Evolutionary conservation across 1,140 invertebrate species (phyloP).

Genomic region (Drosophila lowei): DNA sequence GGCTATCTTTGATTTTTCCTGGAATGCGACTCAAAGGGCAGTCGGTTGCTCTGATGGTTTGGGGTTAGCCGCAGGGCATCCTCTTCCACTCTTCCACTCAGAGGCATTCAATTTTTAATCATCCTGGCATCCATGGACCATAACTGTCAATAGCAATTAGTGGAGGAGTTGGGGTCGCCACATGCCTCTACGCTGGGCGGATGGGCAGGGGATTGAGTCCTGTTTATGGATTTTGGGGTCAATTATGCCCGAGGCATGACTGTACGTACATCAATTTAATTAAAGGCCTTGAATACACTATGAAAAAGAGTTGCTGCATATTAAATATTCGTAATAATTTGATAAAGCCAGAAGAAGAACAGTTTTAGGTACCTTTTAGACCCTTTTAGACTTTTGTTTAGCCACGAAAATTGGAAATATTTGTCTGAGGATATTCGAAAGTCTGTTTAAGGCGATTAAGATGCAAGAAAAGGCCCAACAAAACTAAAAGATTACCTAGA

Average conservation of each 20-base stretch:
- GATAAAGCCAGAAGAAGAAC: too few relatives aligned
- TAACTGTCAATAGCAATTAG: conserved; percentile 72
- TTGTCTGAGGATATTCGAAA: too few relatives aligned
- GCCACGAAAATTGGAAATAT: too few relatives aligned
- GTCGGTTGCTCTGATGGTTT: conserved; percentile 42
- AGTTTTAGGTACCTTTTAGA: too few relatives aligned
- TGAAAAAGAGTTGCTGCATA: too few relatives aligned
- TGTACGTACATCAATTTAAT: conserved; percentile 58
- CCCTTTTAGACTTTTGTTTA: too few relatives aligned
- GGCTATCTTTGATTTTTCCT: conserved; percentile 44
- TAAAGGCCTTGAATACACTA: conserved; percentile 34
- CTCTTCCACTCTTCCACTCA: conserved; percentile 11
- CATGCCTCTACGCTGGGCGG: too few relatives aligned
- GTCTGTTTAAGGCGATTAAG: too few relatives aligned
- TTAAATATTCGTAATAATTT: too few relatives aligned
- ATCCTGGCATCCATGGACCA: conserved; percentile 34
- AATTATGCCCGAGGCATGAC: conserved; percentile 45
- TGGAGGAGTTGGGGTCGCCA: conserved; percentile 15
- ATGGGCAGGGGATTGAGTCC: neutral
- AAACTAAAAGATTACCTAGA: neutral
- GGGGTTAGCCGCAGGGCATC: conserved; percentile 26
- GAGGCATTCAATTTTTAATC: conserved; percentile 69
- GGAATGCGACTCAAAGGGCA: conserved; percentile 7
- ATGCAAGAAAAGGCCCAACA: too few relatives aligned
- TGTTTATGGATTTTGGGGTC: conserved; percentile 32